These are phyloP conservation scores for Clarias platycephalus DNA, from an alignment of 2,797 vertebrate genomes.

Conservation along the genomic window DNA sequence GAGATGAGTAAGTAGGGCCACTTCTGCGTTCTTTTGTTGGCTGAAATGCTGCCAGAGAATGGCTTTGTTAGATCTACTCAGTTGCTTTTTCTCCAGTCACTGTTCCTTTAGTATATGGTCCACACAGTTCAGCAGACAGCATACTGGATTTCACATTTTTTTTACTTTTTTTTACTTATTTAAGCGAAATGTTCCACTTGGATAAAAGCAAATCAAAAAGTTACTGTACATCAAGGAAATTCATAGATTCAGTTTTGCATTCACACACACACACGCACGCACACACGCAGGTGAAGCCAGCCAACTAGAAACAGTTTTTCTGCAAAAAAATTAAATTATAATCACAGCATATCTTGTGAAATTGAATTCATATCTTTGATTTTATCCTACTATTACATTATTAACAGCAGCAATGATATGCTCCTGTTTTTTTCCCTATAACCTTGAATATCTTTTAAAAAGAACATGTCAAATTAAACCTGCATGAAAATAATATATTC, in stretches of 20 bases:
- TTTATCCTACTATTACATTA: conserved; percentile 11
- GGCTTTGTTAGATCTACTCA: neutral
- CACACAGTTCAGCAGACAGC: conserved; percentile 29
- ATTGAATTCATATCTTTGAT: conserved; percentile 19
- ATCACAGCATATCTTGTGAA: conserved; percentile 14
- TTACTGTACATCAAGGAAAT: neutral
- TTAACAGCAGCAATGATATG: neutral
- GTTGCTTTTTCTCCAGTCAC: conserved; percentile 19
- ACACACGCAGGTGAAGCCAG: neutral
- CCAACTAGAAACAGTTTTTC: neutral
- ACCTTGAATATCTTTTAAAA: neutral
- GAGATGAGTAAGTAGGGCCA: conserved; percentile 10
- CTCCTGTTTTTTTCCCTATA: too few species aligned
- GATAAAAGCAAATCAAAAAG: neutral
- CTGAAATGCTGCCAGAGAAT: neutral
- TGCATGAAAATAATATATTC: neutral
- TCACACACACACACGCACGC: neutral
- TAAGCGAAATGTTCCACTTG: neutral
- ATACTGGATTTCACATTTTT: neutral
- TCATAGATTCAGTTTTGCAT: neutral
- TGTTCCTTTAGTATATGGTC: conserved; percentile 20
- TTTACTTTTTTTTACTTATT: neutral
- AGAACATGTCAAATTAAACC: conserved; percentile 1
- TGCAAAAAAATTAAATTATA: neutral
- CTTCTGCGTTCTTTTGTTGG: conserved; percentile 22